Evolutionary conservation across 2,113 vertebrate species (phyloP), one percentile per base, ranked within the genome.

Genomic region (Hyaena hyaena): DNA sequence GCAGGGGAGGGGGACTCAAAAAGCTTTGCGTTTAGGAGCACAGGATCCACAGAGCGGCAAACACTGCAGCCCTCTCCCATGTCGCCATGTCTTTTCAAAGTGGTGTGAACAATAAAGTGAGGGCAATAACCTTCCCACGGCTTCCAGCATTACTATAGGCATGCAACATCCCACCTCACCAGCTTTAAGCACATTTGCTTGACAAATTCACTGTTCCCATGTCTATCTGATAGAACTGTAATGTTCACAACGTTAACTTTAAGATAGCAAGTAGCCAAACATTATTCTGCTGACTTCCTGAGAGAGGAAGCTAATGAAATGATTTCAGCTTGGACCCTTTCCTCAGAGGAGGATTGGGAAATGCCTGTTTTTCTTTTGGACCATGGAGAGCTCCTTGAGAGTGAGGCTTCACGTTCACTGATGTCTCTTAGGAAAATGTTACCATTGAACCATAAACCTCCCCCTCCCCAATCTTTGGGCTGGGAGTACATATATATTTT

Each of bases 31-130:
- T 43, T 5, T 5, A 48, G 10, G 35, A 50, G 26, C 5, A 2
- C 9, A 66, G 23, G 7, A 50, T 11, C 14, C 28, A 35, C 35
- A 43, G 16, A 26, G 23, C 50, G 33, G 26, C 9, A n/a, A 19
- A 68, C 1, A 39, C 12, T 26, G 33, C 7, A 3, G 55, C 15
- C 55, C 3, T 43, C 11, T 11, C 4, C 10, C 19, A 1, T 10
- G 24, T 81, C 31, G 43, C 26, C 26, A 10, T 0, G 31, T 21
- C 77, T 92, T 69, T n/a, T 1, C 17, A 35, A 31, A 35, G 35
- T 45, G 17, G 14, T 15, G 92, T 39, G 43, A 35, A 48, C 21
- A 55, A 53, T 35, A 26, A 73, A 65, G n/a, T 4, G 10, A 88
- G 91, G 43, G 9, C 31, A 4, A 14, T 9, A 12, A 16, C 17